phyloP scores from a whole-genome alignment of 1,140 invertebrate genomes.

The Drosophila nikananu region DNA sequence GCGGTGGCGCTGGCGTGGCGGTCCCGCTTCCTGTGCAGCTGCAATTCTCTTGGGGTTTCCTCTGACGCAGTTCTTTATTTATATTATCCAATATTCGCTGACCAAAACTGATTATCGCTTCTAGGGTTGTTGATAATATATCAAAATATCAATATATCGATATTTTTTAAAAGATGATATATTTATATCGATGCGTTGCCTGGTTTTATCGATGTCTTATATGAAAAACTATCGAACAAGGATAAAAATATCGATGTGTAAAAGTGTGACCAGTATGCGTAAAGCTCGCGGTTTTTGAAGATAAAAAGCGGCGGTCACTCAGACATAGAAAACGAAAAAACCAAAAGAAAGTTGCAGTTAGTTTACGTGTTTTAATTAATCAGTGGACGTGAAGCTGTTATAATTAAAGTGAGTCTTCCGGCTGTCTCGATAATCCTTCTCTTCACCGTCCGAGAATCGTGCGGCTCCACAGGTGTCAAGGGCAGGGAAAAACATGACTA shows the following conservation, averaged over 20 bases:
- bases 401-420: constrained; percentile 44
- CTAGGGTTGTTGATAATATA: too few species aligned
- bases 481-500: constrained; percentile 3
- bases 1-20: constrained; percentile 20
- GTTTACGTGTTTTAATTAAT: constrained; percentile 46
- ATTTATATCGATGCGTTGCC: too few species aligned
- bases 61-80: constrained; percentile 35
- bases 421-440: not conserved
- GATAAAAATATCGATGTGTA: too few species aligned
- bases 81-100: constrained; percentile 48
- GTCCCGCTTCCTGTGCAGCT: constrained; percentile 27
- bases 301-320: constrained; percentile 6
- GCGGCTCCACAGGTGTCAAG: not conserved
- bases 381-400: constrained; percentile 28
- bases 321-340: constrained; percentile 25
- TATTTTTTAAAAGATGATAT: too few species aligned
- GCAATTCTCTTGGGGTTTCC: constrained; percentile 18
- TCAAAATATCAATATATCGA: too few species aligned
- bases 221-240: too few species aligned
- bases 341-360: constrained; percentile 49
- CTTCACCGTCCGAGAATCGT: too few species aligned
- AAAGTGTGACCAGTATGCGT: not conserved
- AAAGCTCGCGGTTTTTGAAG: not conserved
- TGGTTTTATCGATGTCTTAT: too few species aligned
- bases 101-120: constrained; percentile 24